Evolutionary conservation across 2,888 invertebrate species (phyloP), one percentile per base, ranked within the genome.

Genomic region (Psylliodes chrysocephalus): DNA sequence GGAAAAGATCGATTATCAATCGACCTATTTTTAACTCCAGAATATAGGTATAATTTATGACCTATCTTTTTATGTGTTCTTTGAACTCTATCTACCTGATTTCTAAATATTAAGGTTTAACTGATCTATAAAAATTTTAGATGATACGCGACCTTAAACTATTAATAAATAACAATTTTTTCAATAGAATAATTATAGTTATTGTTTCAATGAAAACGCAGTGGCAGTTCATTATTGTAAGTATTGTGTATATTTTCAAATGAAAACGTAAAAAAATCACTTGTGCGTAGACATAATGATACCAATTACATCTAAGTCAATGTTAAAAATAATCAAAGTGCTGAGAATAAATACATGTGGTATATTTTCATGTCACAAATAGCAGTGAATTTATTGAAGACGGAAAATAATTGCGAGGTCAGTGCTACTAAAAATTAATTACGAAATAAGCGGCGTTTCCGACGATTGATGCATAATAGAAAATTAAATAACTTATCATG

Each of bases 271-370:
- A 44, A 44, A 17, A 47, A 25, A 25, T 47, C 25, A 25, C 14
- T 22, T 28, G 25, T 25, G 25, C 19, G 44, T 44, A 18, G 8
- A 8, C n/a, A 2, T 47, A 47, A 47, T 47, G 47, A 47, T 47
- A 47, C 47, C 47, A 47, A 22, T 25, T 25, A 47, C 6, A 47
- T 25, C 1, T 47, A 47, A 47, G 47, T 47, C 47, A 47, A 47
- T 47, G 47, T 12, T 47, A 47, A 47, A 47, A 47, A 47, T 47
- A 46, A 46, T 46, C 22, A 47, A 47, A 47, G 25, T 47, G 18
- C 15, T 17, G 42, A 10, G 42, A 18, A 42, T 8, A 2, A 5
- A 8, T 1, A 6, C 33, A 33, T 4, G 12, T 17, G 17, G 18
- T 18, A 42, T 7, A n/a, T 42, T 42, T 42, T 42, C 42, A 42